Percentiles rank a stretch among this genome's conserved stretches.
phyloP scores from a whole-genome alignment of 2,888 invertebrate species.

The Bugula neritina region DNA sequence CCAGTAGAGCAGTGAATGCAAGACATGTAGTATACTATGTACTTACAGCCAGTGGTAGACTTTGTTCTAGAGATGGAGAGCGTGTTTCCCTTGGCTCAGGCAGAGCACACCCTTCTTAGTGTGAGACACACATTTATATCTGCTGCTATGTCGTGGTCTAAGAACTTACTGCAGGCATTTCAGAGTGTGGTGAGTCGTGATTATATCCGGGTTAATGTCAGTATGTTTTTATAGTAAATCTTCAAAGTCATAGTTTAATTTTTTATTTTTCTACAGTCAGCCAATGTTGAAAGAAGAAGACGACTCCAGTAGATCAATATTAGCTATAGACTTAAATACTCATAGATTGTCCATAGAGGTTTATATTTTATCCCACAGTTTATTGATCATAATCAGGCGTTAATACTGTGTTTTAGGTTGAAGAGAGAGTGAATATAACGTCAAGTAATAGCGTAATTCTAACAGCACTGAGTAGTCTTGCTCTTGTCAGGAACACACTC shows the following conservation, averaged over 20 bases:
- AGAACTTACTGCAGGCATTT: slow-evolving; percentile 40
- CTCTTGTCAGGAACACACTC: not conserved
- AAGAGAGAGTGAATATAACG: slow-evolving; percentile 9
- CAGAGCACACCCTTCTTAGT: slow-evolving; percentile 37
- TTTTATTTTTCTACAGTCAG: no score
- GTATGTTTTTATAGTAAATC: no score
- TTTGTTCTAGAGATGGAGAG: slow-evolving; percentile 38
- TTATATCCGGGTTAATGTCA: no score
- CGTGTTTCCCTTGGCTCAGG: slow-evolving; percentile 41
- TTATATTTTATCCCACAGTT: no score
- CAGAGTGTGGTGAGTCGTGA: slow-evolving; percentile 35
- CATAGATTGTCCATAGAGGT: no score
- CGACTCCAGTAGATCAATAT: no score
- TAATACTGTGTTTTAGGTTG: slow-evolving; percentile 17
- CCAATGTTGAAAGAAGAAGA: no score
- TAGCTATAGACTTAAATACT: no score
- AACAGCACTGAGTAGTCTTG: slow-evolving; percentile 9
- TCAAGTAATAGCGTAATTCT: slow-evolving; percentile 9
- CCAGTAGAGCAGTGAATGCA: no score
- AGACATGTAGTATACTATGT: no score
- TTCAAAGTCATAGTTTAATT: no score
- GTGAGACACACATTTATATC: slow-evolving; percentile 42
- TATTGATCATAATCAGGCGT: no score
- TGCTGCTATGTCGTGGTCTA: slow-evolving; percentile 37
- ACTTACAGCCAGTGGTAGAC: slow-evolving; percentile 37